Percentiles rank a stretch among this genome's conserved stretches.
Evolutionary conservation across 2,888 invertebrate genomes (phyloP).

Genomic region (Drosophila borborema): DNA sequence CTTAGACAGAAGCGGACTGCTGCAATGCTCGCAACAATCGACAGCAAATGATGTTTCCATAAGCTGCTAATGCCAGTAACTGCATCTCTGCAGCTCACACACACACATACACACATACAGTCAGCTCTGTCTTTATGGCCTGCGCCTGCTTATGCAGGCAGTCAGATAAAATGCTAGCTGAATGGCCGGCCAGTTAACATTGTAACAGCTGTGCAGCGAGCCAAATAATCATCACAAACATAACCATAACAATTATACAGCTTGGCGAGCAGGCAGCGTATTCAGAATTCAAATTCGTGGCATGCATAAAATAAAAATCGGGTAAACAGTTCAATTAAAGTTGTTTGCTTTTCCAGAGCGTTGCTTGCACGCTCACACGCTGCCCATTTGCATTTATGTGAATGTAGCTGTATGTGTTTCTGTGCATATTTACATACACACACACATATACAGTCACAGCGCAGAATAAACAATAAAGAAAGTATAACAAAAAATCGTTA

Average conservation of each 20-base stretch:
- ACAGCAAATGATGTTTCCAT: conserved; percentile 9
- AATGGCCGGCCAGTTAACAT: conserved; percentile 36
- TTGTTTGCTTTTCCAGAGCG: conserved; percentile 71
- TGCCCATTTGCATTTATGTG: conserved; percentile 76
- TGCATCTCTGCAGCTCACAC: neutral
- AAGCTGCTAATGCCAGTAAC: conserved; percentile 3
- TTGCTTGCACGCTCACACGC: conserved; percentile 70
- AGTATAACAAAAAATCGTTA: conserved; percentile 24
- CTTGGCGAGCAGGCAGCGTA: conserved; percentile 48
- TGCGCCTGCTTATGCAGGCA: conserved; percentile 45
- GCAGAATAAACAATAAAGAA: conserved; percentile 38
- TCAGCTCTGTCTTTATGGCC: neutral
- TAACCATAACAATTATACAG: conserved; percentile 83
- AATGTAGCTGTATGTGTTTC: conserved; percentile 40
- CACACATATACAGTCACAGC: conserved; percentile 7
- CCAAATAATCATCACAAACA: conserved; percentile 82
- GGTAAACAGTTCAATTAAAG: conserved; percentile 82
- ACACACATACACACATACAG: conserved; percentile 6
- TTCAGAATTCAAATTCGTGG: conserved; percentile 39
- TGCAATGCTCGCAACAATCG: neutral
- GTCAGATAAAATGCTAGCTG: conserved; percentile 49
- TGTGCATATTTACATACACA: conserved; percentile 50
- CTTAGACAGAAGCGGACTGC: neutral
- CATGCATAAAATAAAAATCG: conserved; percentile 73
- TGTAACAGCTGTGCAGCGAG: conserved; percentile 78